Conservation (phyloP, 2,888 invertebrate species). For the Rutpela maculata region DNA sequence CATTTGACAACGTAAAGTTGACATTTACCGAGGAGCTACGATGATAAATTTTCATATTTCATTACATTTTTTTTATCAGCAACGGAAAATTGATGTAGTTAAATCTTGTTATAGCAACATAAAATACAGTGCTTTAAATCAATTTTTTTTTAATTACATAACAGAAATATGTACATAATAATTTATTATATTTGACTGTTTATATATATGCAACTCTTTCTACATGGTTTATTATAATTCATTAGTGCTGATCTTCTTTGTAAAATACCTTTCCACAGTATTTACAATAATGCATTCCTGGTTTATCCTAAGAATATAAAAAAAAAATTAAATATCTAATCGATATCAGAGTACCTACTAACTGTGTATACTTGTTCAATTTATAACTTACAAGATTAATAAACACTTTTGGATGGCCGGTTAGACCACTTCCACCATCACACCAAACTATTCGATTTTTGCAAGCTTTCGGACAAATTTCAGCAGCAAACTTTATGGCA, state of each 20-base stretch:
- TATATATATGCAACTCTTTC: not conserved
- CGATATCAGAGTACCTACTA: no score
- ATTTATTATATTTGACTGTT: no score
- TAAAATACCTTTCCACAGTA: slow-evolving; percentile 96
- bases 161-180: no score
- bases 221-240: not conserved
- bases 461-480: slow-evolving; percentile 87
- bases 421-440: slow-evolving; percentile 95
- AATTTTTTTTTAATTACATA: no score
- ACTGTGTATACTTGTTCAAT: not conserved
- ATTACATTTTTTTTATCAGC: no score
- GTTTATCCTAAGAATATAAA: slow-evolving; percentile 89
- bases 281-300: slow-evolving; percentile 94
- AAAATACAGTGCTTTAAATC: no score
- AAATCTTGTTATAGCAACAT: no score
- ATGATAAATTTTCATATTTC: no score
- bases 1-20: no score
- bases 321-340: not conserved
- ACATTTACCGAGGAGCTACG: no score
- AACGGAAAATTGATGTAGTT: no score
- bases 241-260: slow-evolving; percentile 79
- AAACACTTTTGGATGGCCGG: slow-evolving; percentile 98
- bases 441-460: slow-evolving; percentile 91
- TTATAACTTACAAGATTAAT: slow-evolving; percentile 90
- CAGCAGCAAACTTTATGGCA: slow-evolving; percentile 92